Conservation (phyloP, 2,888 invertebrate genomes). For the Acronicta aceris region DNA sequence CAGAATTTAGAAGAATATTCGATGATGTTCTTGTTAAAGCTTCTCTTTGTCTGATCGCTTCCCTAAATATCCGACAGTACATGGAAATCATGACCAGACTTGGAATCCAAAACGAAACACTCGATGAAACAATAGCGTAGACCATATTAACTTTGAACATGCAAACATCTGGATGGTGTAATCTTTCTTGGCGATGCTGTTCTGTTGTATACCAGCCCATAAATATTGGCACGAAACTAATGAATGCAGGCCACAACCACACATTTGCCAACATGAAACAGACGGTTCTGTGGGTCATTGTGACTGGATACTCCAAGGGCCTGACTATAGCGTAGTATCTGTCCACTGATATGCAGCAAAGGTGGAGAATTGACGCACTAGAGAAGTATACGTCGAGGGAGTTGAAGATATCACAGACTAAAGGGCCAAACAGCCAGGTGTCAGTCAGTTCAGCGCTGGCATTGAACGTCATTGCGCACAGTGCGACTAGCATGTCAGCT, state of each 20-base stretch:
- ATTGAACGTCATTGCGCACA: slow-evolving; percentile 97
- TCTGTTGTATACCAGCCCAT: slow-evolving; percentile 98
- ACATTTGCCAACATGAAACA: slow-evolving; percentile 96
- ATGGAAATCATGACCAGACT: slow-evolving; percentile 97
- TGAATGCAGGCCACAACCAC: slow-evolving; percentile 97
- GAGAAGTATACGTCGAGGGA: slow-evolving; percentile 98
- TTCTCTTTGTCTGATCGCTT: slow-evolving; percentile 94
- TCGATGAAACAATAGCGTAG: slow-evolving; percentile 96
- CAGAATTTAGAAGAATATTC: slow-evolving; percentile 95
- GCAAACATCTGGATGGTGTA: slow-evolving; percentile 93
- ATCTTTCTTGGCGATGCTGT: slow-evolving; percentile 91
- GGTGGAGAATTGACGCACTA: slow-evolving; percentile 96
- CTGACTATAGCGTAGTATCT: slow-evolving; percentile 97
- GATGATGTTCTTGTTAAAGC: slow-evolving; percentile 95
- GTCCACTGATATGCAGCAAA: slow-evolving; percentile 98
- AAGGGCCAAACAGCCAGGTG: slow-evolving; percentile 96
- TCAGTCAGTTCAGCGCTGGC: slow-evolving; percentile 95
- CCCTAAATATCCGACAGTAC: slow-evolving; percentile 95
- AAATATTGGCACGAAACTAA: slow-evolving; percentile 98
- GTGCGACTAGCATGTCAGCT: slow-evolving; percentile 97
- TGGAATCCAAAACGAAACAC: slow-evolving; percentile 98
- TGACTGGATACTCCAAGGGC: slow-evolving; percentile 96
- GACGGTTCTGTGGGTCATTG: slow-evolving; percentile 95
- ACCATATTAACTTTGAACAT: slow-evolving; percentile 95
- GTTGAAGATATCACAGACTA: slow-evolving; percentile 98